Conservation (phyloP, 2,113 vertebrate species). For the Nibea coibor region DNA sequence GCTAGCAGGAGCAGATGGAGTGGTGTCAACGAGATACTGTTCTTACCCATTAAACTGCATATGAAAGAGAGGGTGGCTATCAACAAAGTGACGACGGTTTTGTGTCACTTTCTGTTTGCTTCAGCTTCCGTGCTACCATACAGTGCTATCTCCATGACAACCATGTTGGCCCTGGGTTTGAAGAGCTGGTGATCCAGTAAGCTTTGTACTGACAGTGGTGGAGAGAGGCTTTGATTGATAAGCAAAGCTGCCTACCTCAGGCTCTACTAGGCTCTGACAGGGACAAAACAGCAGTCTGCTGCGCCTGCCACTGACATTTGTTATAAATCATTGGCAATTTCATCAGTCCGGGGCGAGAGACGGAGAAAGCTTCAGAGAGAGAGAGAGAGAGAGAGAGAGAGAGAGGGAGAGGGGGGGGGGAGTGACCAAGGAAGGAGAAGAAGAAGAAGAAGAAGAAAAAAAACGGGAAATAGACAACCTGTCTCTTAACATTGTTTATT, state of each 20-base stretch:
- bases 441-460: conserved; percentile 18
- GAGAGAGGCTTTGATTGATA: conserved; percentile 88
- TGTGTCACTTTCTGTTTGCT: conserved; percentile 85
- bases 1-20: background rate
- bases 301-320: conserved; percentile 87
- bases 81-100: conserved; percentile 73
- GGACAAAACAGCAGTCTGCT: conserved; percentile 87
- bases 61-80: conserved; percentile 39
- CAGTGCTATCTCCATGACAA: conserved; percentile 76
- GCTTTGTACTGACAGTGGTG: conserved; percentile 62
- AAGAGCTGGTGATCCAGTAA: conserved; percentile 48
- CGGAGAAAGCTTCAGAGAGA: conserved; percentile 17
- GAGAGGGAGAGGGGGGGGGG: conserved; percentile 10
- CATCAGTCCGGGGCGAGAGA: conserved; percentile 80
- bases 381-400: conserved; percentile 20
- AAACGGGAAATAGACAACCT: conserved; percentile 57
- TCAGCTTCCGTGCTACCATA: conserved; percentile 64
- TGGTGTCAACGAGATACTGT: background rate
- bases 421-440: background rate
- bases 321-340: conserved; percentile 96
- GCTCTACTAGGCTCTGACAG: conserved; percentile 87
- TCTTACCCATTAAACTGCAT: conserved; percentile 7
- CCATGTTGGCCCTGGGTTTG: conserved; percentile 73
- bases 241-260: conserved; percentile 90
- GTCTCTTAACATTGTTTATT: conserved; percentile 61